Percentiles rank a stretch among this genome's conserved stretches.
phyloP scores from a whole-genome alignment of 2,113 vertebrate genomes.

The Syngnathus floridae region DNA sequence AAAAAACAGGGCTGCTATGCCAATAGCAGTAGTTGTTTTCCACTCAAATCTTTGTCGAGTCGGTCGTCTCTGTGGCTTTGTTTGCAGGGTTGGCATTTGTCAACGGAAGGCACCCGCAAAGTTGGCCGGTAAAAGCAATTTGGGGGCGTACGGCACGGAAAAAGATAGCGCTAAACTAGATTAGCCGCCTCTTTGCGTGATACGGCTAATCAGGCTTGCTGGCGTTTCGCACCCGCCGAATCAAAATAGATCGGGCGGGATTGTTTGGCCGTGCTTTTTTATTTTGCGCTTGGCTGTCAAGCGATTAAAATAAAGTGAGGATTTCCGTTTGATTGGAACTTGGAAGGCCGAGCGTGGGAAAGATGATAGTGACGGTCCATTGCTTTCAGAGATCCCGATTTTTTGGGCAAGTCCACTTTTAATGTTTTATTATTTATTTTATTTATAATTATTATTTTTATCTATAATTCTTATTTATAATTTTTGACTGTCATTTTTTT shows the following conservation, averaged over 20 bases:
- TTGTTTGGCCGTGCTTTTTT: slow-evolving; percentile 30
- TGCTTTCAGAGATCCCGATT: slow-evolving; percentile 43
- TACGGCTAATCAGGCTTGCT: slow-evolving; percentile 56
- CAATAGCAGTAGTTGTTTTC: slow-evolving; percentile 15
- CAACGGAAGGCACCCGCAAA: slow-evolving; percentile 69
- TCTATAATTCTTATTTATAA: too few species aligned
- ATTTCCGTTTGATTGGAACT: neutral
- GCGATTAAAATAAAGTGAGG: slow-evolving; percentile 15
- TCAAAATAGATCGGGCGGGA: slow-evolving; percentile 40
- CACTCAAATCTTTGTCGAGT: neutral
- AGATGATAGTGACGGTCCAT: slow-evolving; percentile 12
- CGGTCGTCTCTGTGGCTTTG: slow-evolving; percentile 21
- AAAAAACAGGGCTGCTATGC: slow-evolving; percentile 23
- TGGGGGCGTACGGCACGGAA: slow-evolving; percentile 64
- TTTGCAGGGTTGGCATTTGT: slow-evolving; percentile 63
- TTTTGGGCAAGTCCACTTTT: slow-evolving; percentile 37
- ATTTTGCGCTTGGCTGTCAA: slow-evolving; percentile 28
- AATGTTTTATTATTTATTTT: too few species aligned
- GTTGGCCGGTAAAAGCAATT: slow-evolving; percentile 64
- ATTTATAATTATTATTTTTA: too few species aligned
- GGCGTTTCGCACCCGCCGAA: slow-evolving; percentile 49
- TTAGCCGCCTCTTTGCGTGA: slow-evolving; percentile 61
- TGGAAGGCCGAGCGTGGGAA: neutral
- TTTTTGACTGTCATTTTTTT: slow-evolving; percentile 32
- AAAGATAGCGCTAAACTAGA: slow-evolving; percentile 59